These are phyloP conservation scores for Poecilobothrus nobilitatus DNA, from an alignment of 2,888 invertebrate genomes.

Conservation along the genomic window DNA sequence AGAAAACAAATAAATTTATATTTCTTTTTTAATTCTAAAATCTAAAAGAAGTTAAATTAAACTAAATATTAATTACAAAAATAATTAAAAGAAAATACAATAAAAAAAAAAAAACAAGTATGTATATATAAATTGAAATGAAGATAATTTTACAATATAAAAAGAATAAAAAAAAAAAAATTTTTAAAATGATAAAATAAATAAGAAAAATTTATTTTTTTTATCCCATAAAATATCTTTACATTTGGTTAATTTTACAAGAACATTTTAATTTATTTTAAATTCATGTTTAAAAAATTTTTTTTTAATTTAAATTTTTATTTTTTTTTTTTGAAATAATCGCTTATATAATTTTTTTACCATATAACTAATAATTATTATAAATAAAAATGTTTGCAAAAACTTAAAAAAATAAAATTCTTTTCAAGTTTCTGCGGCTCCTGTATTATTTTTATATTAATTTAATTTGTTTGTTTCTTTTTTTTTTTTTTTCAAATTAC, in stretches of 20 bases:
- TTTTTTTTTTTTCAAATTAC: too few relatives aligned
- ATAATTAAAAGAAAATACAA: slow-evolving; percentile 15
- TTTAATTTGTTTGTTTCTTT: too few relatives aligned
- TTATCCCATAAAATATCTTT: too few relatives aligned
- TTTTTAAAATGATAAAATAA: slow-evolving; percentile 15
- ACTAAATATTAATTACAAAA: slow-evolving; percentile 15
- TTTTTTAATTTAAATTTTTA: slow-evolving; percentile 14
- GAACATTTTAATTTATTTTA: slow-evolving; percentile 20
- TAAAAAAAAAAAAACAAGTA: slow-evolving; percentile 6
- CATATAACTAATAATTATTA: neutral
- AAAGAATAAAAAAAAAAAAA: neutral
- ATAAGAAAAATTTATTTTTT: too few relatives aligned
- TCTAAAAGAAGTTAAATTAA: slow-evolving; percentile 5
- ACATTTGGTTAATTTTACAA: too few relatives aligned
- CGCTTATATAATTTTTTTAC: too few relatives aligned
- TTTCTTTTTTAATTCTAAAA: slow-evolving; percentile 7
- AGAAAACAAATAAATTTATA: slow-evolving; percentile 23
- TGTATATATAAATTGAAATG: neutral
- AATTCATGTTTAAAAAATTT: slow-evolving; percentile 17
- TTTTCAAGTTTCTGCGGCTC: too few relatives aligned
- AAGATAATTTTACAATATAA: slow-evolving; percentile 3
- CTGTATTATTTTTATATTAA: too few relatives aligned
- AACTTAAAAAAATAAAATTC: too few relatives aligned
- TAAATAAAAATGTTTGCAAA: too few relatives aligned
- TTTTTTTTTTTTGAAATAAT: too few relatives aligned